Conservation (phyloP, 1,140 invertebrate genomes). For the Patella vulgata region DNA sequence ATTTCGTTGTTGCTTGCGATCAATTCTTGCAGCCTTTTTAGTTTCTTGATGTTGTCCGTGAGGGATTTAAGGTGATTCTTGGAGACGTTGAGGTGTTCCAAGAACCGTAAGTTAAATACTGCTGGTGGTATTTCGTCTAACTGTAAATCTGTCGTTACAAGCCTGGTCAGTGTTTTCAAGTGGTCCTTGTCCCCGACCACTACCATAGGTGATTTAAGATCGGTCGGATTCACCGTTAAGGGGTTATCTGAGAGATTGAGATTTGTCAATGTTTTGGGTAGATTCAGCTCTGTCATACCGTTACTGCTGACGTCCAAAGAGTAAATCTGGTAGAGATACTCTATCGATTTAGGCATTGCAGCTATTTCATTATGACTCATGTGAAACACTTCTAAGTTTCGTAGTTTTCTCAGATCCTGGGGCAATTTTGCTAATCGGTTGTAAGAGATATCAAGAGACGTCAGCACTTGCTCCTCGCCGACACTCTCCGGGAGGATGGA, state of each 20-base stretch:
- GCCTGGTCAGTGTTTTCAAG: constrained; percentile 45
- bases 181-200: constrained; percentile 60
- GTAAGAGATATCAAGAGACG: constrained; percentile 52
- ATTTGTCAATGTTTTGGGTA: constrained; percentile 54
- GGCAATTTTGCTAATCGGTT: constrained; percentile 52
- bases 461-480: constrained; percentile 52
- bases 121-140: constrained; percentile 58
- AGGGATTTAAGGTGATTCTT: constrained; percentile 52
- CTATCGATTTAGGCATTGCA: constrained; percentile 55
- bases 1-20: constrained; percentile 50
- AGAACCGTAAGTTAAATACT: constrained; percentile 52
- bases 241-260: constrained; percentile 59
- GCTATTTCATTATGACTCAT: constrained; percentile 57
- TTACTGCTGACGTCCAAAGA: constrained; percentile 54
- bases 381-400: constrained; percentile 56
- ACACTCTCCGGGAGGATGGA: constrained; percentile 46
- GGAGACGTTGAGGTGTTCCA: constrained; percentile 52
- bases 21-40: constrained; percentile 45
- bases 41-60: constrained; percentile 49
- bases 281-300: constrained; percentile 51
- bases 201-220: constrained; percentile 48
- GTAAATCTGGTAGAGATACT: constrained; percentile 46
- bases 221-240: constrained; percentile 48
- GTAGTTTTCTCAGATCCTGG: constrained; percentile 51
- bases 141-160: constrained; percentile 51